These are phyloP conservation scores for Somateria mollissima DNA, from an alignment of 2,797 vertebrate species.

Conservation along the genomic window DNA sequence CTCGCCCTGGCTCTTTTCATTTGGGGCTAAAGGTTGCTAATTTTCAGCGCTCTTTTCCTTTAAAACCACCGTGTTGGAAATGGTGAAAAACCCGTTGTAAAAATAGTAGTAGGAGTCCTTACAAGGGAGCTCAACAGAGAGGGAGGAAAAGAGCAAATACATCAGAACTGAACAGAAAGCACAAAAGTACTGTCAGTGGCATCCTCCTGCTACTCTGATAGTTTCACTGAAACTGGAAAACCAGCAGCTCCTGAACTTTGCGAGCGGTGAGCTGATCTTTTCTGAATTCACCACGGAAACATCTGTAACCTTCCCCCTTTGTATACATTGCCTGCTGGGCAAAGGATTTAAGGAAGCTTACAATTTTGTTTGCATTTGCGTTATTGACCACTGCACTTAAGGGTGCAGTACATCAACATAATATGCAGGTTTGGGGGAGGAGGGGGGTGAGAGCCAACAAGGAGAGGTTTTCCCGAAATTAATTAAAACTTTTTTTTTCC, in stretches of 20 bases:
- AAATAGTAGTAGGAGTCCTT: constrained; percentile 11
- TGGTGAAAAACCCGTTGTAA: constrained; percentile 13
- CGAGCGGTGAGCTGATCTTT: constrained; percentile 29
- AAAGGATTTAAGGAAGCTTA: constrained; percentile 45
- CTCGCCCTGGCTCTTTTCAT: background rate
- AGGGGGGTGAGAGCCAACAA: background rate
- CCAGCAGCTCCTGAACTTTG: constrained; percentile 36
- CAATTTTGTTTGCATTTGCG: constrained; percentile 57
- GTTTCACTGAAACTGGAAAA: constrained; percentile 37
- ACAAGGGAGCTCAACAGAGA: background rate
- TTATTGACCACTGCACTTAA: constrained; percentile 58
- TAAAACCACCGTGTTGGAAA: background rate
- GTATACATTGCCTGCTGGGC: constrained; percentile 23
- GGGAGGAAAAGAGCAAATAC: background rate
- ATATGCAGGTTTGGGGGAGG: background rate
- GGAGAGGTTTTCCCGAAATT: constrained; percentile 52
- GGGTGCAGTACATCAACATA: constrained; percentile 38
- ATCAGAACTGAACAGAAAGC: background rate
- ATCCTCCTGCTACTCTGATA: background rate
- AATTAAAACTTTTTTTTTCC: constrained; percentile 67
- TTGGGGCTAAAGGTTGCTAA: background rate
- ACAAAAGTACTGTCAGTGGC: background rate
- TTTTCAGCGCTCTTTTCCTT: constrained; percentile 7
- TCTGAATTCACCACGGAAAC: constrained; percentile 9
- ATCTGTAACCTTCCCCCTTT: constrained; percentile 52